These are phyloP conservation scores for Meteorus sp. DNA, from an alignment of 1,140 invertebrate species.

Conservation along the genomic window DNA sequence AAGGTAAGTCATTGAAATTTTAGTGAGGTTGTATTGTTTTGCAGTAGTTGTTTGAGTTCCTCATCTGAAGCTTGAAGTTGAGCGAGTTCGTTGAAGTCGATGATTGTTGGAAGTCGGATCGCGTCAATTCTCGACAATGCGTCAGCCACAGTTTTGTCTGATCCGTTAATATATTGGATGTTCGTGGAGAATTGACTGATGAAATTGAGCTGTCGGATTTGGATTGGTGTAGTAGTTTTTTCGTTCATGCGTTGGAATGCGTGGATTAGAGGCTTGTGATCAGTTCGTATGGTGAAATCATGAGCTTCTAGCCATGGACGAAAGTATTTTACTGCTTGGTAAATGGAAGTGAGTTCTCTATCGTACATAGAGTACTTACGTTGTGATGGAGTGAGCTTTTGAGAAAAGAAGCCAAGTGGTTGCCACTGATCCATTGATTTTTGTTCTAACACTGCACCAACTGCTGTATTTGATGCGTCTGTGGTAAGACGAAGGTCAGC, in stretches of 20 bases:
- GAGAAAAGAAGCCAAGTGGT: conserved; percentile 26
- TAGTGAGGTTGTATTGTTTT: conserved; percentile 6
- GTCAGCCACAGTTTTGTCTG: conserved; percentile 38
- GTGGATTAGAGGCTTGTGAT: conserved; percentile 40
- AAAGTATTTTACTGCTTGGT: conserved; percentile 39
- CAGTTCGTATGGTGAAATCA: conserved; percentile 34
- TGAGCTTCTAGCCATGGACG: conserved; percentile 33
- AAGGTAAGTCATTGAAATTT: conserved; percentile 8
- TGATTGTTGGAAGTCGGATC: conserved; percentile 8
- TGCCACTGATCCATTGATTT: conserved; percentile 18
- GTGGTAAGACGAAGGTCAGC: background rate
- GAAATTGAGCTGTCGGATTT: conserved; percentile 23
- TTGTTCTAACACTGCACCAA: conserved; percentile 29
- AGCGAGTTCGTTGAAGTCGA: conserved; percentile 13
- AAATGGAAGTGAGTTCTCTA: conserved; percentile 37
- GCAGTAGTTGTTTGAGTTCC: conserved; percentile 6
- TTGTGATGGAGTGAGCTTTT: conserved; percentile 27
- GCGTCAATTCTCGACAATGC: conserved; percentile 31
- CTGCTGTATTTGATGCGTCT: background rate
- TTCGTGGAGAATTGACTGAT: conserved; percentile 34
- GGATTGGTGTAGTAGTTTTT: background rate
- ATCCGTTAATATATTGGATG: conserved; percentile 32
- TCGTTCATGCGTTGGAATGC: conserved; percentile 24
- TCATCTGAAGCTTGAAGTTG: conserved; percentile 5
- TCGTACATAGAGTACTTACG: conserved; percentile 37